phyloP scores from a whole-genome alignment of 2,888 invertebrate species.

The Pandemis heparana region DNA sequence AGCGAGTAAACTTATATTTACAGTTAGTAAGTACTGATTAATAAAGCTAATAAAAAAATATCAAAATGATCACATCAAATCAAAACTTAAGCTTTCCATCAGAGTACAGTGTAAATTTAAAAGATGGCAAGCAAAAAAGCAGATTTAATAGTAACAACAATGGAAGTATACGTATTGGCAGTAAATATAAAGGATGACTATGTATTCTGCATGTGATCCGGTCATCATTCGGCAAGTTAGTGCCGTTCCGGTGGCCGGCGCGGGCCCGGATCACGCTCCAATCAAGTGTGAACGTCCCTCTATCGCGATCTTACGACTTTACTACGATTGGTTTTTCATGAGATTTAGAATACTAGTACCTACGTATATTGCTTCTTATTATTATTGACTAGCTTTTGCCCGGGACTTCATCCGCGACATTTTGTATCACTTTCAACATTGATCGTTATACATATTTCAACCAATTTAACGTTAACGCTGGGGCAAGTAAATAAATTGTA shows the following conservation, averaged over 20 bases:
- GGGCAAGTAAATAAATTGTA: too few relatives aligned
- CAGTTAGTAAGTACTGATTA: too few relatives aligned
- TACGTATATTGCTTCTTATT: too few relatives aligned
- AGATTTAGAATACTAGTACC: conserved; percentile 15
- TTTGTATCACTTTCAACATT: too few relatives aligned
- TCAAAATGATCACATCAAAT: too few relatives aligned
- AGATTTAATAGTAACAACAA: background rate
- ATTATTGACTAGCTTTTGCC: too few relatives aligned
- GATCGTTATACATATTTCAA: too few relatives aligned
- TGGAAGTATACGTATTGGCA: background rate
- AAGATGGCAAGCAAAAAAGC: background rate
- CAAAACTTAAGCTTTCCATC: background rate
- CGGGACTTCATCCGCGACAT: too few relatives aligned
- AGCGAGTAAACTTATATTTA: too few relatives aligned
- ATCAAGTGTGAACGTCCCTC: conserved; percentile 55
- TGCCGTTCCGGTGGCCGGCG: conserved; percentile 50
- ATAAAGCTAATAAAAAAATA: too few relatives aligned
- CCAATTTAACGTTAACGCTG: too few relatives aligned
- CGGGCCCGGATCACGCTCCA: conserved; percentile 48
- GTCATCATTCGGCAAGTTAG: conserved; percentile 56
- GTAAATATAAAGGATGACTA: conserved; percentile 7
- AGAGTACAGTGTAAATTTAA: background rate
- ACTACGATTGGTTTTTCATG: conserved; percentile 46
- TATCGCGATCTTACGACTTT: conserved; percentile 48
- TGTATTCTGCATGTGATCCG: conserved; percentile 48